Percentiles rank a stretch among this genome's conserved stretches.
Conservation (phyloP, 2,797 vertebrate genomes). For the Scolopax bukidnonensis region DNA sequence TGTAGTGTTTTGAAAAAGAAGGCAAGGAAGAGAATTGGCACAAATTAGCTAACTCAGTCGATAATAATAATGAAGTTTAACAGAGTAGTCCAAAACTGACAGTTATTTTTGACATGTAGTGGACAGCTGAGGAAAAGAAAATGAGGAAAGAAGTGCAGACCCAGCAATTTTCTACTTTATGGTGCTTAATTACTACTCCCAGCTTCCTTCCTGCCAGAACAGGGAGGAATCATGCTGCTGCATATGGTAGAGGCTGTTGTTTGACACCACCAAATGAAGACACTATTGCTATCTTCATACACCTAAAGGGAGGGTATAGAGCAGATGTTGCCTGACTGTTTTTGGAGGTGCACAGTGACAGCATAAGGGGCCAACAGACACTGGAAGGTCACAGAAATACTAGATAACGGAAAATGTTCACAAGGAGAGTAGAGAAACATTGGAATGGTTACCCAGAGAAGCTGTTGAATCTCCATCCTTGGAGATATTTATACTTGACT, state of each 20-base stretch:
- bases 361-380: background rate
- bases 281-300: background rate
- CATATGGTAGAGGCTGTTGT: background rate
- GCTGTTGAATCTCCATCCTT: background rate
- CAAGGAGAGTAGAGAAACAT: background rate
- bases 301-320: background rate
- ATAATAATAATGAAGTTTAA: background rate
- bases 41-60: background rate
- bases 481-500: background rate
- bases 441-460: background rate
- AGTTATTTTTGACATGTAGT: constrained; percentile 18
- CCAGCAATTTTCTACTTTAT: background rate
- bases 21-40: background rate
- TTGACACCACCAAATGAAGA: background rate
- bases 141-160: background rate
- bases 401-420: background rate
- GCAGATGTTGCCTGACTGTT: background rate
- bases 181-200: background rate
- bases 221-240: background rate
- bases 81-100: background rate
- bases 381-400: background rate
- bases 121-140: constrained; percentile 10
- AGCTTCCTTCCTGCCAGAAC: background rate
- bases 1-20: background rate
- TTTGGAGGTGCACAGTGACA: background rate